Percentiles rank a stretch among this genome's conserved stretches.
These are phyloP conservation scores for Cygnus olor DNA, from an alignment of 2,797 vertebrate genomes.

Conservation along the genomic window DNA sequence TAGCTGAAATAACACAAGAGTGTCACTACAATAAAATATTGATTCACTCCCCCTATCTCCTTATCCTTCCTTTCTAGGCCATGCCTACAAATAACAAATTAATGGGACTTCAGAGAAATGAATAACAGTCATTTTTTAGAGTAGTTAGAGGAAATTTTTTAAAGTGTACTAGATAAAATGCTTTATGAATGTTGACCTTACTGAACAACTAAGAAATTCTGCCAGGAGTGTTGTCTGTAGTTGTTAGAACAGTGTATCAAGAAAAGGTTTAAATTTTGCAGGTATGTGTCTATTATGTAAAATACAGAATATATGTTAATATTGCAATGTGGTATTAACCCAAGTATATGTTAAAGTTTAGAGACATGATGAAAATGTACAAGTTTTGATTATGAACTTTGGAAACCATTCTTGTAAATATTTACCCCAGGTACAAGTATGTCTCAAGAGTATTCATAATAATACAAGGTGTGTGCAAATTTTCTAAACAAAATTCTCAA, in stretches of 20 bases:
- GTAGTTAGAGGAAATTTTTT: neutral
- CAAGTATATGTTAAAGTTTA: neutral
- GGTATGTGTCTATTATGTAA: neutral
- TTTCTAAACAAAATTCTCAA: neutral
- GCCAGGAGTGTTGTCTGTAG: neutral
- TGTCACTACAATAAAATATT: neutral
- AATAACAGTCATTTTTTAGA: neutral
- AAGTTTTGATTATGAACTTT: constrained; percentile 4
- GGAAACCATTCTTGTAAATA: neutral
- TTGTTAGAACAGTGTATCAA: neutral
- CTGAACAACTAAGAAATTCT: neutral
- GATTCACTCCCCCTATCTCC: neutral
- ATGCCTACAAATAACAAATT: neutral
- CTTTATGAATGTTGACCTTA: neutral
- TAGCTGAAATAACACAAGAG: neutral
- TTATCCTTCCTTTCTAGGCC: neutral
- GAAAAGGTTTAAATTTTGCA: neutral
- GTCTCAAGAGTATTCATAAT: neutral
- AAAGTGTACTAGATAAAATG: neutral
- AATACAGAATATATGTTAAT: neutral
- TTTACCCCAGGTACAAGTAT: neutral
- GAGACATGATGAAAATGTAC: neutral
- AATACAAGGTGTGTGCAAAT: neutral
- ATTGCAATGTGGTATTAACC: neutral
- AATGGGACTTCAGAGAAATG: neutral